Evolutionary conservation across 2,888 invertebrate genomes (phyloP), one percentile per base, ranked within the genome.

Genomic region (Tanypteryx hageni): DNA sequence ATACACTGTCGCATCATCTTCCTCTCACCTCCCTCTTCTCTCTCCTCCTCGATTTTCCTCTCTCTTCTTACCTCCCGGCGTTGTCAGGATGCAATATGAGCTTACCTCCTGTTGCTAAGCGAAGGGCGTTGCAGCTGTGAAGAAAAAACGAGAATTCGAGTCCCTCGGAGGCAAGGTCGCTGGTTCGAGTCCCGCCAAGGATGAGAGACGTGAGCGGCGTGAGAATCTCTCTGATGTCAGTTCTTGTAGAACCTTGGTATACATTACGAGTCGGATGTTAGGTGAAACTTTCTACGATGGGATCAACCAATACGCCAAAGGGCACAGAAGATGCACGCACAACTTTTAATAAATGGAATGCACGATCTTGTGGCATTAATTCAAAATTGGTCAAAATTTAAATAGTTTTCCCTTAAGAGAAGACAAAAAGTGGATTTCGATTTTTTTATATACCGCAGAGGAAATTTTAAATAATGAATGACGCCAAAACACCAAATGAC

Each of bases 21-120:
- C 5, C 44, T 44, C 44, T 44, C 44, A 44, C 44, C 44, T 44
- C 44, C 44, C 44, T 44, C 44, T 44, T 44, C 1, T 44, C 44
- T 44, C 44, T 44, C 44, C 44, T 44, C 44, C 44, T 44, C 27
- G 57, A 56, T 82, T 56, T 61, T 31, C 81, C 27, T 81, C 59
- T 81, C 81, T 68, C n/a, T 3, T 68, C 81, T 10, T n/a, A 81
- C 57, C 59, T 16, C 92, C 31, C 16, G 91, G 91, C 64, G 44
- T 14, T 9, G 58, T 56, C 61, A 85, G 84, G 92, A 95, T 95
- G 95, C 95, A 95, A 94, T 94, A 95, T 93, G 95, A 94, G 93
- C 95, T 95, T 94, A 94, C 95, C 93, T 94, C 95, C 95, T 18
- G 92, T 93, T 14, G 92, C 93, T 22, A 84, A 92, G 31, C 92